Percentiles rank a stretch among this genome's conserved stretches.
phyloP scores from a whole-genome alignment of 2,113 vertebrate genomes.

The Callopanchax toddi region DNA sequence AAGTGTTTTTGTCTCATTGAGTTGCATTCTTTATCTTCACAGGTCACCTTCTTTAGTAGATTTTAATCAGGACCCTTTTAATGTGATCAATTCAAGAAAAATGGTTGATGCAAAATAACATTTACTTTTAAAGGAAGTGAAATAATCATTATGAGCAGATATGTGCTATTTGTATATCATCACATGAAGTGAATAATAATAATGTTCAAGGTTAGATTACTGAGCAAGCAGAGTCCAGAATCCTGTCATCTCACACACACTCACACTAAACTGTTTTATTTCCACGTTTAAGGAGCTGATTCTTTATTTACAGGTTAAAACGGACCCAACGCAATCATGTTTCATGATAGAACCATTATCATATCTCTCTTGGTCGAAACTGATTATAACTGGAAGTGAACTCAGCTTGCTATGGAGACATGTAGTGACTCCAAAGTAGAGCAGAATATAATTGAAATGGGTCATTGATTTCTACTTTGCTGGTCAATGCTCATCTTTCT shows the following conservation, averaged over 20 bases:
- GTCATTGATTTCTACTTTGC: slow-evolving; percentile 18
- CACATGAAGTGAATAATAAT: too few species aligned
- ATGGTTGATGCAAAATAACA: too few species aligned
- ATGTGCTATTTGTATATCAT: too few species aligned
- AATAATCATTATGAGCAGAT: too few species aligned
- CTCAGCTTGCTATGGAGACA: slow-evolving; percentile 18
- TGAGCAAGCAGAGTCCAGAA: background rate
- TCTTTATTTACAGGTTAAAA: slow-evolving; percentile 32
- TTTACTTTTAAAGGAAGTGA: too few species aligned
- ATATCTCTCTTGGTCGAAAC: slow-evolving; percentile 19
- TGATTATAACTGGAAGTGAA: slow-evolving; percentile 37
- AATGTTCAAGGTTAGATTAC: too few species aligned
- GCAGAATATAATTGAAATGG: slow-evolving; percentile 6
- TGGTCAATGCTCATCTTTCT: background rate
- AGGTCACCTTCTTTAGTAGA: too few species aligned
- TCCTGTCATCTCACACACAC: slow-evolving; percentile 18
- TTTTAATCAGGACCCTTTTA: too few species aligned
- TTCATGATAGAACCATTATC: slow-evolving; percentile 16
- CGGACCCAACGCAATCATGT: slow-evolving; percentile 8
- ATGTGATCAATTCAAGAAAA: too few species aligned
- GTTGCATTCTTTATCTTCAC: too few species aligned
- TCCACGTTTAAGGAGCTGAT: slow-evolving; percentile 9
- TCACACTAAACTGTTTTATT: slow-evolving; percentile 20
- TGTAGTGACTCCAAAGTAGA: background rate
- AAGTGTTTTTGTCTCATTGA: too few species aligned